Evolutionary conservation across 2,888 invertebrate genomes (phyloP), one percentile per base, ranked within the genome.

Genomic region (Drosophila mimetica): DNA sequence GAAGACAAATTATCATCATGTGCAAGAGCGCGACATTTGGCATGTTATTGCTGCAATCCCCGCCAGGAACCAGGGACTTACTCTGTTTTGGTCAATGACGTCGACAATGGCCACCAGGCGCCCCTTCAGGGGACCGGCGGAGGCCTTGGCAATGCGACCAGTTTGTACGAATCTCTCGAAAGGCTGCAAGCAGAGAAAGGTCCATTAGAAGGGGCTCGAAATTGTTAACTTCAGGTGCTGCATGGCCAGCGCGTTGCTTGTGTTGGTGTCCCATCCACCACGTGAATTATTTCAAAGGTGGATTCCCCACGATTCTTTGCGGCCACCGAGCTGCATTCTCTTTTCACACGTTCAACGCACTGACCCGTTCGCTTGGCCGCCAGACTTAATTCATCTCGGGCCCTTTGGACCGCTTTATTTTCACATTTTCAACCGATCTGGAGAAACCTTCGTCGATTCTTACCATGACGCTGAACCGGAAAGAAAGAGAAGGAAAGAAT

Each of bases 21-120:
- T 82, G 79, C 74, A 71, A 58, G 51, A 14, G 25, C 51, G 44
- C 14, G 41, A 8, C 28, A 5, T 13, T n/a, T 0, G 14, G 20
- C 42, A 9, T 16, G 25, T 30, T 50, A 9, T 41, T 48, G 52
- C 42, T 71, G 55, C 39, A 34, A 51, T 32, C 20, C 47, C 6
- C 22, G 28, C 2, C 2, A 22, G 30, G n/a, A 58, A 30, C 14
- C 20, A 16, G 22, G 0, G 30, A 92, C 93, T 93, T 90, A 93
- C 95, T 93, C 98, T 95, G 90, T 98, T 99, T 93, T 99, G 98
- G 92, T 99, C 98, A 89, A 99, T 97, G 88, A 99, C 95, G 92
- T 99, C 98, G 73, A 99, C 98, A 91, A 99, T 98, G 90, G 96
- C 95, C 85, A 97, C 96, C 70, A 99, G 93, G 93, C 98, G 98